These are phyloP conservation scores for Melanocharis versteri DNA, from an alignment of 2,113 vertebrate genomes.

Conservation along the genomic window DNA sequence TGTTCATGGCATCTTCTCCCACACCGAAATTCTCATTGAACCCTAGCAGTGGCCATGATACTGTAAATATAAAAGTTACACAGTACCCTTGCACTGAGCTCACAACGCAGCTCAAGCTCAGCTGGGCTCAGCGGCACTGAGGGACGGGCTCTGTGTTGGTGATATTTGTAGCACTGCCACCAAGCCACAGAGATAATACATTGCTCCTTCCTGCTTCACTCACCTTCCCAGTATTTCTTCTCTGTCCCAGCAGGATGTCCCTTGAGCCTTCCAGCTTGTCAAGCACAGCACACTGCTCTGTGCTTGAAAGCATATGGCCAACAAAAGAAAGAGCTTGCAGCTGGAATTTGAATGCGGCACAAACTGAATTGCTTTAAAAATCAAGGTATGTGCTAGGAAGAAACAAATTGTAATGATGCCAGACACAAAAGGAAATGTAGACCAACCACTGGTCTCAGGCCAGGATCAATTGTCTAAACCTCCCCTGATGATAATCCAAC, in stretches of 20 bases:
- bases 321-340: conserved; percentile 14
- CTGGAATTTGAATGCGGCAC: conserved; percentile 25
- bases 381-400: neutral
- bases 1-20: neutral
- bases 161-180: neutral
- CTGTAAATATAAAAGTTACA: neutral
- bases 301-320: conserved; percentile 21
- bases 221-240: conserved; percentile 8
- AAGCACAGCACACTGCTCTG: neutral
- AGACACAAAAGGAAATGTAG: neutral
- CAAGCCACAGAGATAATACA: neutral
- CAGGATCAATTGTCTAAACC: neutral
- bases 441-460: neutral
- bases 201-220: neutral
- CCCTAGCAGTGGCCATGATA: neutral
- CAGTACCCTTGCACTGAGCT: neutral
- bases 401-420: neutral
- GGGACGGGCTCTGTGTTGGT: neutral
- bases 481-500: neutral
- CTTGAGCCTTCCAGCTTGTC: conserved; percentile 13
- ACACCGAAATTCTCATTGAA: neutral
- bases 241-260: neutral
- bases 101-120: neutral
- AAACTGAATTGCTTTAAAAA: neutral
- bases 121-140: neutral